phyloP scores from a whole-genome alignment of 2,888 invertebrate genomes.

The Zaprionus obscuricornis region DNA sequence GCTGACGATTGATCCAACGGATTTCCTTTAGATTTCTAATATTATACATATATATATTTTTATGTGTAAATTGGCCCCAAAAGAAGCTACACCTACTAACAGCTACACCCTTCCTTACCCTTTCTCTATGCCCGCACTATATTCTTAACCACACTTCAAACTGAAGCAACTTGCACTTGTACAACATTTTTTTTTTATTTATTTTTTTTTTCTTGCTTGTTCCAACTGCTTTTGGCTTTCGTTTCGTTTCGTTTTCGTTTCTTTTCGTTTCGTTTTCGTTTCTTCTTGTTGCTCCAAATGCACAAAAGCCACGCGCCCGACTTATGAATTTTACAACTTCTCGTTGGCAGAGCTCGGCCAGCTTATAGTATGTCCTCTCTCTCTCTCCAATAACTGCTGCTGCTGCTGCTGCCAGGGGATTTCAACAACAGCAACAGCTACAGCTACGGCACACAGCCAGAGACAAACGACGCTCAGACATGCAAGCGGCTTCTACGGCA shows the following conservation, averaged over 20 bases:
- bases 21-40: no score
- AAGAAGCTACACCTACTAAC: no score
- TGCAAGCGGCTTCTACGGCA: conserved; percentile 67
- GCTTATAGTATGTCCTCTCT: conserved; percentile 45
- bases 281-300: conserved; percentile 75
- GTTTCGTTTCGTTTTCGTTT: no score
- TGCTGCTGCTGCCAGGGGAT: conserved; percentile 26
- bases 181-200: conserved; percentile 42
- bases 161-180: conserved; percentile 67
- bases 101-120: not conserved
- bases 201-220: conserved; percentile 8
- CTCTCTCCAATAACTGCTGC: conserved; percentile 3
- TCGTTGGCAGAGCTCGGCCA: conserved; percentile 54
- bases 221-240: conserved; percentile 29
- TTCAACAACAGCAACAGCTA: conserved; percentile 30
- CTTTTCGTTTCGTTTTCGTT: no score
- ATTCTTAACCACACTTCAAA: conserved; percentile 16
- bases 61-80: conserved; percentile 78
- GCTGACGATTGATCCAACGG: no score
- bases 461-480: conserved; percentile 75
- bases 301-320: conserved; percentile 73
- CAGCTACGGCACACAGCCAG: no score
- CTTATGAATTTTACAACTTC: conserved; percentile 80
- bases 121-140: not conserved
- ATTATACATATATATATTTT: no score